Evolutionary conservation across 2,797 vertebrate genomes (phyloP), one percentile per base, ranked within the genome.

Genomic region (Jordanella pulchra): DNA sequence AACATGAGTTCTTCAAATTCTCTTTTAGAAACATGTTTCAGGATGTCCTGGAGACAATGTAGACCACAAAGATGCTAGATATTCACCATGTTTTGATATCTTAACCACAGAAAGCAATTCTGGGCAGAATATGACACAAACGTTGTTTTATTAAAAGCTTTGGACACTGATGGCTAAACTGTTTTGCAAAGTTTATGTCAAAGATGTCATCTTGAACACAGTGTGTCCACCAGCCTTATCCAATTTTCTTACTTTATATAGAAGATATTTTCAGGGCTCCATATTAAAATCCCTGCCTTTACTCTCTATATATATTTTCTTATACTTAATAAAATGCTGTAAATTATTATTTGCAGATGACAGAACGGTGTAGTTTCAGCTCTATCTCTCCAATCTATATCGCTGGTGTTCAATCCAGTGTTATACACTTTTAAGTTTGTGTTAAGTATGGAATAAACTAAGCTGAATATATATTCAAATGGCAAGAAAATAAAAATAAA

Each of bases 1-100:
- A 93, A 94, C 93, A 95, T 93, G 67, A 96, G 93, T 73, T 94
- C 93, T 27, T 95, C 94, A 70, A 95, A 95, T 80, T 95, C 94
- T 54, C 94, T 90, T 77, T 94, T 95, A 4, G 93, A 94, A 1
- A 96, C 93, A 45, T 95, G 93, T 81, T 93, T 95, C 81, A 96
- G 80, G 87, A 96, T 94, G 73, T 95, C 95, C 95, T 95, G 88
- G 23, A 78, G 72, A 61, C 30, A 66, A 25, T 51, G 15, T 71
- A n/a, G 9, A 39, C 1, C 23, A 61, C 4, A 51, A 2, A 69
- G 15, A 73, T 63, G 3, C 25, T 65, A 13, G 4, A 60, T 13
- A 55, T 14, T 10, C 27, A 27, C 68, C 17, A 45, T 44, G n/a
- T 39, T 27, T 0, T 23, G 9, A 27, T 1, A 47, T 35, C 42